phyloP scores from a whole-genome alignment of 1,140 invertebrate species.

The Pseudomyrmex sp. region DNA sequence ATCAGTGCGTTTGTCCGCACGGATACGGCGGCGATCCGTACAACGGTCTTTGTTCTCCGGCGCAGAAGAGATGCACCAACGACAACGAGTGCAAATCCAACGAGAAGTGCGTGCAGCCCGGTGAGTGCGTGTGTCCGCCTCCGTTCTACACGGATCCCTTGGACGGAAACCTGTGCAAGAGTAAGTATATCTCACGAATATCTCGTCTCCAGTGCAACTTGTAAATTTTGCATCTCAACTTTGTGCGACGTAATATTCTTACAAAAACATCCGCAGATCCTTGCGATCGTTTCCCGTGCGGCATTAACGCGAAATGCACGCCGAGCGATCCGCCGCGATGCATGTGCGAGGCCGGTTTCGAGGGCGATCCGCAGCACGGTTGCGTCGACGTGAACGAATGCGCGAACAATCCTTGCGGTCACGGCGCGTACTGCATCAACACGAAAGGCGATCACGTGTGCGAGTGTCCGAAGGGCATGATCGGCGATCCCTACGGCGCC shows the following conservation, averaged over 20 bases:
- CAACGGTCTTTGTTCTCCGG: constrained; percentile 90
- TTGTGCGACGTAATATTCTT: too few relatives aligned
- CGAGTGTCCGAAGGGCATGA: constrained; percentile 92
- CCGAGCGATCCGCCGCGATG: constrained; percentile 95
- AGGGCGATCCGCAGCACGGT: constrained; percentile 92
- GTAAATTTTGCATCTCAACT: too few relatives aligned
- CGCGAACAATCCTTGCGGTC: constrained; percentile 91
- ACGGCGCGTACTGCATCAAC: constrained; percentile 94
- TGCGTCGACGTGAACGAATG: constrained; percentile 95
- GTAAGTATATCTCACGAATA: constrained; percentile 78
- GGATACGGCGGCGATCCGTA: constrained; percentile 89
- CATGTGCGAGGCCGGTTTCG: constrained; percentile 93
- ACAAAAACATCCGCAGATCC: constrained; percentile 84
- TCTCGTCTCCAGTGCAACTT: too few relatives aligned
- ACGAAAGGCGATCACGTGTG: constrained; percentile 94
- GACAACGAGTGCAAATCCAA: constrained; percentile 94
- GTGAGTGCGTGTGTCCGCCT: constrained; percentile 94
- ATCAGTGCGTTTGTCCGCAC: constrained; percentile 92
- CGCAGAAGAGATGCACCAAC: constrained; percentile 91
- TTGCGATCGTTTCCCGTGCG: constrained; percentile 94
- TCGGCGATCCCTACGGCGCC: constrained; percentile 93
- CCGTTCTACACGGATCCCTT: constrained; percentile 93
- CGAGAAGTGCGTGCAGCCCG: constrained; percentile 96
- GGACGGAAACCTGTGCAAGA: constrained; percentile 94
- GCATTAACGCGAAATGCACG: constrained; percentile 96